Evolutionary conservation across 2,113 vertebrate species (phyloP), one percentile per base, ranked within the genome.

Genomic region (Emydocephalus ijimae): DNA sequence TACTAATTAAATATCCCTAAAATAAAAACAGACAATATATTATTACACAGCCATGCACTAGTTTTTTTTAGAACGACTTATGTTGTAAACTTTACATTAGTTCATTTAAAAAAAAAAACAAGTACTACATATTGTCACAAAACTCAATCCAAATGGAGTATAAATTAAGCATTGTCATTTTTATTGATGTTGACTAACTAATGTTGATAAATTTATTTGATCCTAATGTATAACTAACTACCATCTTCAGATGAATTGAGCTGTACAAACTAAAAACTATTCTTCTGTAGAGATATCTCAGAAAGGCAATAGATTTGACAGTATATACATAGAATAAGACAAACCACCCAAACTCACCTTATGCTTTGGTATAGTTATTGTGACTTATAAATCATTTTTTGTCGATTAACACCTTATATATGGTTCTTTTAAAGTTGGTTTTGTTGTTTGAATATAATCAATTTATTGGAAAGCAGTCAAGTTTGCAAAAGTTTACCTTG

Each of bases 1-100:
- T 99, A 18, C 98, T 98, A 87, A 99, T 97, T 97, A 99, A 97
- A 96, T 99, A 99, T 52, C 98, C 98, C 99, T 99, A 61, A 88
- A 96, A 93, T 74, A 85, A 96, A 92, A 95, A 87, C 48, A 94
- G 91, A 95, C 52, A 92, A 91, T 92, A 95, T 88, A 74, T 0
- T 90, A 93, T 11, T 69, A n/a, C 85, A 15, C 39, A 50, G 86
- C 7, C 52, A 21, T 64, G 0, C 92, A 10, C 23, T 91, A 87
- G 14, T n/a, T 61, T 23, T 4, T 1, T 4, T 1, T 88, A 34
- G 90, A 54, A 7, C n/a, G 18, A 14, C 88, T 56, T 48, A 29
- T 8, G 0, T 15, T 69, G 89, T 59, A 29, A 29, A n/a, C 4
- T 5, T 85, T 86, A 18, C 1, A 9, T 57, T 86, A 43, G 55